Evolutionary conservation across 2,113 vertebrate genomes (phyloP).

Genomic region (Calypte anna): DNA sequence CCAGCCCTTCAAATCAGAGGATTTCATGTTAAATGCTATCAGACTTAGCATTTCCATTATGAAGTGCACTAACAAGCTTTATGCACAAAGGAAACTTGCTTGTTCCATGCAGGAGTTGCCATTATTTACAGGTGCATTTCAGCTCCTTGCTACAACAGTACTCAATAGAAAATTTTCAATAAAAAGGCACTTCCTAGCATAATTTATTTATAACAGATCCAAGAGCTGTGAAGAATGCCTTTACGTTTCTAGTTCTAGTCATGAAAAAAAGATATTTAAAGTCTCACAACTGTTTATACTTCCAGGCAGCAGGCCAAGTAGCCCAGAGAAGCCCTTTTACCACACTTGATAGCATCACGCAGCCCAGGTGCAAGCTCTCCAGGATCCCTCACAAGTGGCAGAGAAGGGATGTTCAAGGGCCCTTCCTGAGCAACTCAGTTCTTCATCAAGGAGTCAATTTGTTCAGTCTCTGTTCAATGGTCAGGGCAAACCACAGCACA

Average conservation of each 20-base stretch:
- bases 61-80: not conserved
- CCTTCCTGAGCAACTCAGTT: not conserved
- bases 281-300: not conserved
- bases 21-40: not conserved
- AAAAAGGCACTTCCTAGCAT: not conserved
- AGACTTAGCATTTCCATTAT: not conserved
- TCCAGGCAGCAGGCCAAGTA: not conserved
- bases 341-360: too few relatives aligned
- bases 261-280: not conserved
- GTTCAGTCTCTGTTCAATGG: too few relatives aligned
- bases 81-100: not conserved
- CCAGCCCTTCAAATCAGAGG: not conserved
- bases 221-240: not conserved
- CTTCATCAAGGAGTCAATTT: too few relatives aligned
- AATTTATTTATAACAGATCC: not conserved
- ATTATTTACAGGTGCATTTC: not conserved
- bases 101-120: not conserved
- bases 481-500: too few relatives aligned
- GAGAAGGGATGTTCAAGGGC: fast-evolving
- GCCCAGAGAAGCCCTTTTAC: not conserved
- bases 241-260: not conserved
- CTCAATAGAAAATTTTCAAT: not conserved
- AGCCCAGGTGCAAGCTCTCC: not conserved
- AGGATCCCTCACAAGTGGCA: not conserved
- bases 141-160: not conserved